Percentiles rank a stretch among this genome's conserved stretches.
phyloP scores from a whole-genome alignment of 2,888 invertebrate species.

The Crepidodera aurea region DNA sequence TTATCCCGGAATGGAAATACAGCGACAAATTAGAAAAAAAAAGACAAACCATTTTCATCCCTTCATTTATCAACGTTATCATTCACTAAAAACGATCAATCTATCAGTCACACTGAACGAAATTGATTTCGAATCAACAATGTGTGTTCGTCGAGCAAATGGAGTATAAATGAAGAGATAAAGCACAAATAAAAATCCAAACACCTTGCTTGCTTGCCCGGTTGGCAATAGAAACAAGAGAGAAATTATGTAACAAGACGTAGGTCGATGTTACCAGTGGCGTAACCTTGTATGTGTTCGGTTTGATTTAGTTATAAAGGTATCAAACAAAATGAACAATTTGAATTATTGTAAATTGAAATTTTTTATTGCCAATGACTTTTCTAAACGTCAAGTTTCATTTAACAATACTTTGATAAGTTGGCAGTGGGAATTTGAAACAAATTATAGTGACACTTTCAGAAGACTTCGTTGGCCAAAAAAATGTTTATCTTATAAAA shows the following conservation, averaged over 20 bases:
- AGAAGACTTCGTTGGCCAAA: too few species aligned
- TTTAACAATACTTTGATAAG: too few species aligned
- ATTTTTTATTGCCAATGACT: too few species aligned
- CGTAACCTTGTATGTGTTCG: background rate
- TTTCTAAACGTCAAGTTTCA: too few species aligned
- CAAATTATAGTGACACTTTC: too few species aligned
- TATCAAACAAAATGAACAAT: too few species aligned
- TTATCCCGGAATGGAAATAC: background rate
- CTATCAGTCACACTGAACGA: background rate
- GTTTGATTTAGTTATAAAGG: too few species aligned
- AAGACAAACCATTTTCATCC: background rate
- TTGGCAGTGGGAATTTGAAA: too few species aligned
- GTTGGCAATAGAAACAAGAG: constrained; percentile 13
- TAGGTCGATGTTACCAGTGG: constrained; percentile 7
- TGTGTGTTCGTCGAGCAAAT: constrained; percentile 1
- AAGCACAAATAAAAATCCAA: background rate
- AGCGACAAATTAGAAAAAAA: constrained; percentile 1
- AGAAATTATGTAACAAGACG: constrained; percentile 7
- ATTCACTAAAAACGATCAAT: background rate
- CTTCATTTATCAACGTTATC: constrained; percentile 1
- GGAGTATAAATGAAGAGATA: background rate
- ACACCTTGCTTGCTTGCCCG: constrained; percentile 12
- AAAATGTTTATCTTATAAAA: too few species aligned
- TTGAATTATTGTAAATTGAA: too few species aligned
- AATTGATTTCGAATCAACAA: constrained; percentile 1